Conservation (phyloP, 2,888 invertebrate genomes). For the Synergus gifuensis region DNA sequence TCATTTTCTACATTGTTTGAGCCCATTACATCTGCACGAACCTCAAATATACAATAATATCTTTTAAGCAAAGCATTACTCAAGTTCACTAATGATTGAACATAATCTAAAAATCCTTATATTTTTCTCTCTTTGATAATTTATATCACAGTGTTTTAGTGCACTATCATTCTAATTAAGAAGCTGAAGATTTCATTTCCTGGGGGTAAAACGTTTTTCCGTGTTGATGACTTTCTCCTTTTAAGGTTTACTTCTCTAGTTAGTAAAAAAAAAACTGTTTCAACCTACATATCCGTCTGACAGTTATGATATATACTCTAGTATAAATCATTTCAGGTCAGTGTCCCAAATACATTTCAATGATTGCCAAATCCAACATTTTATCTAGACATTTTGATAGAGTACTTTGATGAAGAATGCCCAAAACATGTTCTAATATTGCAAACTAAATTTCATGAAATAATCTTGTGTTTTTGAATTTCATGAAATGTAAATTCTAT, state of each 20-base stretch:
- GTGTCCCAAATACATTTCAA: conserved; percentile 30
- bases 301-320: conserved; percentile 16
- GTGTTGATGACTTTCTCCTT: conserved; percentile 19
- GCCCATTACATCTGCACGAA: neutral
- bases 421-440: neutral
- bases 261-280: conserved; percentile 12
- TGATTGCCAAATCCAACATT: neutral
- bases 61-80: neutral
- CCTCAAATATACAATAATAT: too few species aligned
- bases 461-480: neutral
- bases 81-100: neutral
- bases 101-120: neutral
- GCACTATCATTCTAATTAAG: neutral
- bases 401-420: neutral
- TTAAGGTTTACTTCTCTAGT: conserved; percentile 5
- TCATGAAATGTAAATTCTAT: neutral
- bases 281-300: conserved; percentile 32
- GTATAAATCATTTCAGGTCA: conserved; percentile 21
- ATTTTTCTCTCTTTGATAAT: neutral
- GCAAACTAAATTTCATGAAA: neutral
- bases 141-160: neutral
- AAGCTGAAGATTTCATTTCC: conserved; percentile 20
- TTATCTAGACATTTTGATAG: conserved; percentile 6
- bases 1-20: neutral
- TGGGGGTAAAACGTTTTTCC: conserved; percentile 1